Conservation (phyloP, 2,797 vertebrate species). For the Acropternis orthonyx region DNA sequence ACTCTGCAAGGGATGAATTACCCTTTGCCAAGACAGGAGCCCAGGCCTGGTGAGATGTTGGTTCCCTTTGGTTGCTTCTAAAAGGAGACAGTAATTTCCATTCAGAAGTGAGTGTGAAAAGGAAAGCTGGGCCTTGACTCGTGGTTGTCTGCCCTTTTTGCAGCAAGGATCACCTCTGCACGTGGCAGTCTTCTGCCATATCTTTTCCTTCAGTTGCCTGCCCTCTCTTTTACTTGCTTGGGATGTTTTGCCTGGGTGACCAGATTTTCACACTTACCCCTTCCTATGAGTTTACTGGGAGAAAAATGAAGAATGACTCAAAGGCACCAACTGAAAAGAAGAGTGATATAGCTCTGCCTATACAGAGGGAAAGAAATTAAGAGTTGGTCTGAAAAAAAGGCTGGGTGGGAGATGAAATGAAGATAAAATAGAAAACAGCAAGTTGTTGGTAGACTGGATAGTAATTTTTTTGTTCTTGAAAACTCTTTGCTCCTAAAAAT, state of each 20-base stretch:
- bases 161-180: neutral
- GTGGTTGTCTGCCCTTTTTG: neutral
- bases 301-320: neutral
- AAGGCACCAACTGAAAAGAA: neutral
- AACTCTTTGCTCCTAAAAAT: neutral
- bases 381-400: neutral
- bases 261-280: neutral
- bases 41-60: neutral
- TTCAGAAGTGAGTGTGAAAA: neutral
- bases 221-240: neutral
- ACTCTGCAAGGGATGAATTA: neutral
- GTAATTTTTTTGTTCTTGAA: constrained; percentile 5
- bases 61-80: neutral
- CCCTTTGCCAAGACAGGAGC: neutral
- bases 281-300: neutral
- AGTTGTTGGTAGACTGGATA: neutral
- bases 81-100: neutral
- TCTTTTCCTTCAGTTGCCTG: neutral
- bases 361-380: neutral
- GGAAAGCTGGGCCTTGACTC: neutral
- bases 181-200: neutral
- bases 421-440: constrained; percentile 11
- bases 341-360: neutral
- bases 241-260: neutral
- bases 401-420: neutral